These are phyloP conservation scores for Nymphicus hollandicus DNA, from an alignment of 2,113 vertebrate species.

Conservation along the genomic window DNA sequence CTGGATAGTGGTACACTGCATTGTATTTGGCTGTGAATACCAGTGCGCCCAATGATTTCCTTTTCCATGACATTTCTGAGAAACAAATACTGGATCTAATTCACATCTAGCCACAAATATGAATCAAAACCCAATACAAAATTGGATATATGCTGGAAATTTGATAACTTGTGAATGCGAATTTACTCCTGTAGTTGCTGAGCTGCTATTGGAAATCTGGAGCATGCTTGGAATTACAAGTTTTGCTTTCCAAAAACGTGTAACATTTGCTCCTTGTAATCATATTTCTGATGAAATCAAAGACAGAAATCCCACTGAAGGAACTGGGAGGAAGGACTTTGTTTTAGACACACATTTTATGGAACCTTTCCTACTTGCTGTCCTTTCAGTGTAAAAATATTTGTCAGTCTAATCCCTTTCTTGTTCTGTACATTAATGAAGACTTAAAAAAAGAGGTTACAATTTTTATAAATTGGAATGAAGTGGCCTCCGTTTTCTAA, in stretches of 20 bases:
- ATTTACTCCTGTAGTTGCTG: constrained; percentile 29
- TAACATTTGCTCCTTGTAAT: constrained; percentile 39
- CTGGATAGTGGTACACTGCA: not conserved
- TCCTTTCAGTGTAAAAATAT: constrained; percentile 24
- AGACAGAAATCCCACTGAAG: constrained; percentile 42
- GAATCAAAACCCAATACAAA: constrained; percentile 57
- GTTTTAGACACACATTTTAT: not conserved
- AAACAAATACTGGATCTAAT: constrained; percentile 57
- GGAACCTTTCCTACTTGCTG: constrained; percentile 35
- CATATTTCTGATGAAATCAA: constrained; percentile 41
- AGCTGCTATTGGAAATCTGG: constrained; percentile 57
- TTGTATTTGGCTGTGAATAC: constrained; percentile 43
- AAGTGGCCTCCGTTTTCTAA: constrained; percentile 31
- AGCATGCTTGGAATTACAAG: constrained; percentile 61
- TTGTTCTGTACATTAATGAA: not conserved
- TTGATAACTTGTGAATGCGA: constrained; percentile 55
- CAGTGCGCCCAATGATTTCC: constrained; percentile 51
- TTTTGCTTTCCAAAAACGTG: constrained; percentile 61
- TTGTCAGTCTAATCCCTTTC: constrained; percentile 12
- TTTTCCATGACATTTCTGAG: constrained; percentile 61
- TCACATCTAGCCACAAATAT: constrained; percentile 53
- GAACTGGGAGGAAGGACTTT: constrained; percentile 9
- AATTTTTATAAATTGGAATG: constrained; percentile 36
- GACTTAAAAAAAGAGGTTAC: not conserved
- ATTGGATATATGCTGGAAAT: constrained; percentile 20